Conservation (phyloP, 2,113 vertebrate genomes). For the Thamnophis sirtalis region DNA sequence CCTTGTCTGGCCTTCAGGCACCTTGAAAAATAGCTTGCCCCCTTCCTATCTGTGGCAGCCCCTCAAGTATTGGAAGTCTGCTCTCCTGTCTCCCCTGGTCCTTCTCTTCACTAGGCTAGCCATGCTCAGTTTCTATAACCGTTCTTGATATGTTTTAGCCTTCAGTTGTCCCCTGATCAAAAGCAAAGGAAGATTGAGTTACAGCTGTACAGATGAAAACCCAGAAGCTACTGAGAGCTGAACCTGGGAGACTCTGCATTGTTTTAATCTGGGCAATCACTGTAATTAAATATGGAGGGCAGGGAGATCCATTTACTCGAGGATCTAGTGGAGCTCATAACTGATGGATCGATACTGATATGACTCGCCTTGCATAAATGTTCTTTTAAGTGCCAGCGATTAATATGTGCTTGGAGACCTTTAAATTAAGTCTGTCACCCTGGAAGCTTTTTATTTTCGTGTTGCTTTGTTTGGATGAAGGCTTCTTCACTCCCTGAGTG, state of each 20-base stretch:
- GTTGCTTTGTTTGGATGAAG: background rate
- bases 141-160: too few relatives aligned
- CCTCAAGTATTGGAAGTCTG: too few relatives aligned
- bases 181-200: constrained; percentile 39
- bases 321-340: constrained; percentile 21
- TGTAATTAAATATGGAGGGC: constrained; percentile 28
- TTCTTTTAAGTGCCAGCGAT: background rate
- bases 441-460: background rate
- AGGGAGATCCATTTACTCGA: constrained; percentile 21
- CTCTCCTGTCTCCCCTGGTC: too few relatives aligned
- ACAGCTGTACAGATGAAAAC: background rate
- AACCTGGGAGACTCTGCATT: too few relatives aligned
- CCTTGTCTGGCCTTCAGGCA: too few relatives aligned
- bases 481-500: background rate
- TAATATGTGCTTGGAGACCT: constrained; percentile 17
- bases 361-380: constrained; percentile 6
- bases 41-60: too few relatives aligned
- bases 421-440: constrained; percentile 16
- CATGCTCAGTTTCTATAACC: too few relatives aligned
- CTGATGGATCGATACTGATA: constrained; percentile 23
- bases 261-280: constrained; percentile 8
- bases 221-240: background rate
- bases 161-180: background rate
- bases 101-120: too few relatives aligned
- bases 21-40: too few relatives aligned